phyloP scores from a whole-genome alignment of 2,113 vertebrate genomes.

The Brachyhypopomus gauderio region DNA sequence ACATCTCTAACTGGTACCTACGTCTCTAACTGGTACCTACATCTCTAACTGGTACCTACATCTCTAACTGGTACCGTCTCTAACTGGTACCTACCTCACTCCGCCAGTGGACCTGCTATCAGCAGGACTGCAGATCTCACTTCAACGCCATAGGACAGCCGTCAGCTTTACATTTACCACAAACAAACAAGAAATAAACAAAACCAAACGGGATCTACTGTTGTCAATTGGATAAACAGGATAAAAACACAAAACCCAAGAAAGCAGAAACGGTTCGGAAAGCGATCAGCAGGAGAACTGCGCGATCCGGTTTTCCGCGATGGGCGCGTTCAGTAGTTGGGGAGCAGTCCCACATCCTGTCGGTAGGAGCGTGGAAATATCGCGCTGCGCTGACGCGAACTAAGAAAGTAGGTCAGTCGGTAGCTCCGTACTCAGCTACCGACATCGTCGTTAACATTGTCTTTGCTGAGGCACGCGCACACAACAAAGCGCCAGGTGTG shows the following conservation, averaged over 20 bases:
- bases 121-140: too few species aligned
- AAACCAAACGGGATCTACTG: too few species aligned
- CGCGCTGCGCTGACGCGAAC: slow-evolving; percentile 68
- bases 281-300: slow-evolving; percentile 31
- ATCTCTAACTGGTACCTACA: too few species aligned
- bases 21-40: too few species aligned
- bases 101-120: too few species aligned
- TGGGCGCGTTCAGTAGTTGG: neutral
- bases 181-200: too few species aligned
- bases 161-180: too few species aligned
- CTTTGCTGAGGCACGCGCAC: slow-evolving; percentile 49
- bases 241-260: neutral
- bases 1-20: too few species aligned
- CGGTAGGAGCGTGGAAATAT: slow-evolving; percentile 72
- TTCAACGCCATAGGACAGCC: too few species aligned
- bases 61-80: too few species aligned
- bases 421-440: slow-evolving; percentile 69
- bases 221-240: neutral
- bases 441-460: slow-evolving; percentile 63
- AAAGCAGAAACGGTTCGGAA: slow-evolving; percentile 45
- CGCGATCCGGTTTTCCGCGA: slow-evolving; percentile 54
- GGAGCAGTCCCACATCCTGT: slow-evolving; percentile 65
- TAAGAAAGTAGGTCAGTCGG: slow-evolving; percentile 82
- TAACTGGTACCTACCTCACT: too few species aligned
- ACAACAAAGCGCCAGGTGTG: too few species aligned